Evolutionary conservation across 2,888 invertebrate species (phyloP).

Genomic region (Pachydiplax longipennis): DNA sequence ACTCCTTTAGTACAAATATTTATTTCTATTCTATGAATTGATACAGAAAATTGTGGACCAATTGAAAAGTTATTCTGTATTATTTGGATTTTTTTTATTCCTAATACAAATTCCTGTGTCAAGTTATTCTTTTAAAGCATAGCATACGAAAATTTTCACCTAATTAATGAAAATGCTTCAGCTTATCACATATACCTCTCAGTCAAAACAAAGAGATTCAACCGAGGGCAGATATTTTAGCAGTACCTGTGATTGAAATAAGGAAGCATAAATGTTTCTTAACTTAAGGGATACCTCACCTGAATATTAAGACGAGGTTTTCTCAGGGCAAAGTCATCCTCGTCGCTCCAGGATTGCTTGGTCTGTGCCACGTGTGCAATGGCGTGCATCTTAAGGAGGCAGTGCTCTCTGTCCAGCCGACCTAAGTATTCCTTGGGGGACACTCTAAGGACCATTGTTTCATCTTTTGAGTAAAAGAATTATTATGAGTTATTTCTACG

Average conservation of each 20-base stretch:
- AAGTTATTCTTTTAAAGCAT: no score
- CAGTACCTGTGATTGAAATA: background rate
- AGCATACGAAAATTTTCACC: no score
- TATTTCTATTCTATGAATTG: no score
- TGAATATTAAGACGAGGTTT: slow-evolving; percentile 73
- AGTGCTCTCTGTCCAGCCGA: slow-evolving; percentile 71
- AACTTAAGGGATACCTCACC: slow-evolving; percentile 58
- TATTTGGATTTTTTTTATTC: no score
- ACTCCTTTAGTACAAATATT: no score
- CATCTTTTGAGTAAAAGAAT: slow-evolving; percentile 56
- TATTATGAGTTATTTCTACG: no score
- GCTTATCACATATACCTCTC: background rate
- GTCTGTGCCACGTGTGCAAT: slow-evolving; percentile 76
- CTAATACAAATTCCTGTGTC: no score
- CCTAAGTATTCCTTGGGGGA: slow-evolving; percentile 73
- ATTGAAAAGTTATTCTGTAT: no score
- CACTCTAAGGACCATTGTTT: slow-evolving; percentile 69
- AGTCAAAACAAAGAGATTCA: background rate
- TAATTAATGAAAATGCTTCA: no score
- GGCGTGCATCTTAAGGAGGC: slow-evolving; percentile 76
- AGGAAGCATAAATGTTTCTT: no score
- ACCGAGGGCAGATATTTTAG: no score
- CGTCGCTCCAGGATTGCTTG: slow-evolving; percentile 76
- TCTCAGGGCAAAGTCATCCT: slow-evolving; percentile 74
- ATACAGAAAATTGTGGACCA: no score